phyloP scores from a whole-genome alignment of 1,140 invertebrate genomes.

The Lepidurus packardi region DNA sequence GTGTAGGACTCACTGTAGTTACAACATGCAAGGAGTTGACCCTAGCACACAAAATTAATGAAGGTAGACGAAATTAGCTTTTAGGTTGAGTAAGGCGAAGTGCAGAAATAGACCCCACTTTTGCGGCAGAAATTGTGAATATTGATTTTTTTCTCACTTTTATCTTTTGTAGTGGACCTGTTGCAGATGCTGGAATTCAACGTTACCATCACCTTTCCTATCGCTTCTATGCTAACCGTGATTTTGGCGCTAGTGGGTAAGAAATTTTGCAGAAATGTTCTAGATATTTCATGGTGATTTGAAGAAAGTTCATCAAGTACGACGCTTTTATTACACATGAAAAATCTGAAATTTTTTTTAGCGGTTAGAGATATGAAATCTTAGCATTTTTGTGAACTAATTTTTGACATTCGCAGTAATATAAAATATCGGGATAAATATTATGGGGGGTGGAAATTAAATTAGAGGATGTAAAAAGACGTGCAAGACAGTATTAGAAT shows the following conservation, averaged over 20 bases:
- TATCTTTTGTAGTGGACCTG: slow-evolving; percentile 71
- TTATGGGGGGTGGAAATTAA: too few species aligned
- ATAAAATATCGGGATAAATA: too few species aligned
- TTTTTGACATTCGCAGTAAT: too few species aligned
- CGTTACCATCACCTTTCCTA: slow-evolving; percentile 85
- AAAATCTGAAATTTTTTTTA: too few species aligned
- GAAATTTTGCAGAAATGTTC: slow-evolving; percentile 44
- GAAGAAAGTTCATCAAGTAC: neutral
- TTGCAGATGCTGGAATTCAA: slow-evolving; percentile 96
- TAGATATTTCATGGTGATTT: neutral
- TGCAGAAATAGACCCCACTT: neutral
- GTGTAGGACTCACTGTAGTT: too few species aligned
- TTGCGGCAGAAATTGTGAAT: slow-evolving; percentile 6
- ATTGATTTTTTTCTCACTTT: slow-evolving; percentile 32
- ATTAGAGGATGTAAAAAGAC: too few species aligned
- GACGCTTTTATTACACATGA: too few species aligned
- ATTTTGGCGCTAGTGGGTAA: slow-evolving; percentile 95
- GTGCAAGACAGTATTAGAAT: too few species aligned
- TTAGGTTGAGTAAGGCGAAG: neutral
- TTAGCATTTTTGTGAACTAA: too few species aligned
- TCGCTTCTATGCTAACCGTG: slow-evolving; percentile 90
- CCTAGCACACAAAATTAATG: too few species aligned
- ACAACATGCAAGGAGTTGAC: too few species aligned
- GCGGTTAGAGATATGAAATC: too few species aligned
- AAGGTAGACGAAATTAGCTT: neutral